phyloP scores from a whole-genome alignment of 1,140 invertebrate genomes.

The Drosophila serrata region DNA sequence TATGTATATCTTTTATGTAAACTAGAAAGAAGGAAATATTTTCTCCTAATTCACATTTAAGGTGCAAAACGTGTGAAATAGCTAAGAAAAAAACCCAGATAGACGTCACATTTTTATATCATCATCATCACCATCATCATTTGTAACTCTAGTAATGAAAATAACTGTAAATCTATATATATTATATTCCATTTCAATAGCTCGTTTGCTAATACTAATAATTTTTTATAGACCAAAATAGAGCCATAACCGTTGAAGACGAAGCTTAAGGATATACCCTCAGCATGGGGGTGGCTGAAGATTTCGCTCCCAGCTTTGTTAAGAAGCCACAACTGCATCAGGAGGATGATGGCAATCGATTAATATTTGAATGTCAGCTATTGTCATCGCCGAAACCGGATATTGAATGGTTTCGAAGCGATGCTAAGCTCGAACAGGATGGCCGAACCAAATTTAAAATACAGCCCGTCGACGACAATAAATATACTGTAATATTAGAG shows the following conservation, averaged over 20 bases:
- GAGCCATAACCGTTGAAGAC: conserved; percentile 60
- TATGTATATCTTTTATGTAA: neutral
- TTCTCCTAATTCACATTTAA: neutral
- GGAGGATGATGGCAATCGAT: conserved; percentile 97
- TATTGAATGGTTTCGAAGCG: conserved; percentile 96
- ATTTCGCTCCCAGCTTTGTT: conserved; percentile 98
- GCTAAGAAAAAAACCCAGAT: neutral
- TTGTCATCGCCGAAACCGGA: conserved; percentile 95
- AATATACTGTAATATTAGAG: conserved; percentile 96
- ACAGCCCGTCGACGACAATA: conserved; percentile 93
- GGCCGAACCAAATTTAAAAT: conserved; percentile 94
- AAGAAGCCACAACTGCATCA: conserved; percentile 98
- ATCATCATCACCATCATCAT: too few relatives aligned
- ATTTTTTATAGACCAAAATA: conserved; percentile 44
- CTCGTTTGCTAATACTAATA: neutral
- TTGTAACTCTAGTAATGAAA: neutral
- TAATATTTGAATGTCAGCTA: conserved; percentile 98
- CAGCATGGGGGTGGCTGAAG: conserved; percentile 88
- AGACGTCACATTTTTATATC: too few relatives aligned
- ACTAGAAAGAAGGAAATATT: neutral
- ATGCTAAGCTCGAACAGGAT: conserved; percentile 93
- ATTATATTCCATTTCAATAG: neutral
- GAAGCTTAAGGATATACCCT: conserved; percentile 59
- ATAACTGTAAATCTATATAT: neutral
- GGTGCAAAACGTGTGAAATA: neutral